Evolutionary conservation across 2,113 vertebrate species (phyloP).

Genomic region (Ochotona princeps): DNA sequence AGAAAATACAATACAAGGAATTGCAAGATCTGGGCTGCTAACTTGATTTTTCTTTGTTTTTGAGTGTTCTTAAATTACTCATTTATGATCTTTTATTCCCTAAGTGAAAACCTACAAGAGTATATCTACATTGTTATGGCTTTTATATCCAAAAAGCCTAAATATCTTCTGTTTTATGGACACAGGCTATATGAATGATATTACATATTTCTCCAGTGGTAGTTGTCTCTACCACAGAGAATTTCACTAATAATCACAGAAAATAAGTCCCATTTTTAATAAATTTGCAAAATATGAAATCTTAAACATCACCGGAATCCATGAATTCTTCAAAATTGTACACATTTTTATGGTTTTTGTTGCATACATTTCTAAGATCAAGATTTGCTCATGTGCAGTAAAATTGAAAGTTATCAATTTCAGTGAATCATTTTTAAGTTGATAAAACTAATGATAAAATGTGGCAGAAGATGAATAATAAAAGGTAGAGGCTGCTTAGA

Average conservation of each 20-base stretch:
- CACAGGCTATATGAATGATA: background rate
- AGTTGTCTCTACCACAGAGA: background rate
- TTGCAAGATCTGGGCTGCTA: background rate
- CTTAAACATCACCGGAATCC: background rate
- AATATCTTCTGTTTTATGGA: too few relatives aligned
- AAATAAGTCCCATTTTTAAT: background rate
- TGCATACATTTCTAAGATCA: background rate
- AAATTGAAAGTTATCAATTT: conserved; percentile 1
- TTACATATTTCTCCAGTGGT: background rate
- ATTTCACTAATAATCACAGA: background rate
- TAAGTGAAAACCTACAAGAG: background rate
- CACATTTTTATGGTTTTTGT: background rate
- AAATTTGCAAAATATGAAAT: background rate
- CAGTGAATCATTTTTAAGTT: background rate
- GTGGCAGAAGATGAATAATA: background rate
- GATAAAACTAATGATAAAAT: conserved; percentile 17
- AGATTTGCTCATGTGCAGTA: background rate
- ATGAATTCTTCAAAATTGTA: background rate
- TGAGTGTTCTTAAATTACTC: background rate
- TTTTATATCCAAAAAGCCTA: background rate
- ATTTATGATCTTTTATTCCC: conserved; percentile 12
- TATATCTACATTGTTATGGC: background rate
- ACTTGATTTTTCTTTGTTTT: background rate
- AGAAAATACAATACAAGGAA: conserved; percentile 4
- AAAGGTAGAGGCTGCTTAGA: background rate